Evolutionary conservation across 2,888 invertebrate genomes (phyloP).

Genomic region (Ptychoptera albimana): DNA sequence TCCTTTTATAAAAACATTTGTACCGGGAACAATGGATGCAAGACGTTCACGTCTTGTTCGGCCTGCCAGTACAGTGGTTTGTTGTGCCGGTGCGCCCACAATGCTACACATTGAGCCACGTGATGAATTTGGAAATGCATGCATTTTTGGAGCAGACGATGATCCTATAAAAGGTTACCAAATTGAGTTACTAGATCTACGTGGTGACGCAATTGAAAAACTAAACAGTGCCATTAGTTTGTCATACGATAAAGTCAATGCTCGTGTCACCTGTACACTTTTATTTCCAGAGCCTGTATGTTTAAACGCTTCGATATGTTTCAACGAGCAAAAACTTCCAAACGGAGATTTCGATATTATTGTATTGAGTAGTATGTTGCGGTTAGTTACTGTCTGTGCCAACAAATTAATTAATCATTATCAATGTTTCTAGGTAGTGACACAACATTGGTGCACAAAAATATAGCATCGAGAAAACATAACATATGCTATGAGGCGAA

Average conservation of each 20-base stretch:
- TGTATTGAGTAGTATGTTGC: constrained; percentile 63
- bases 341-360: constrained; percentile 88
- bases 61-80: constrained; percentile 71
- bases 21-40: constrained; percentile 70
- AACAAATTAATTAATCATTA: neutral
- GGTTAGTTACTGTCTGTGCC: constrained; percentile 1
- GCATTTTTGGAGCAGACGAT: constrained; percentile 43
- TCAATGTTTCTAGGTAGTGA: constrained; percentile 42
- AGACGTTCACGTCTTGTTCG: constrained; percentile 68
- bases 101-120: constrained; percentile 75
- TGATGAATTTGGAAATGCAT: constrained; percentile 81
- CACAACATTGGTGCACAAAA: constrained; percentile 71
- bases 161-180: constrained; percentile 51
- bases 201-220: constrained; percentile 38
- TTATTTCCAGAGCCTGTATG: constrained; percentile 67
- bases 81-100: constrained; percentile 60
- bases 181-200: constrained; percentile 42
- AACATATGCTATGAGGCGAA: constrained; percentile 78
- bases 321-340: constrained; percentile 56
- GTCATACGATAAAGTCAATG: constrained; percentile 62
- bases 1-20: constrained; percentile 69
- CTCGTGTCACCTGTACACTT: constrained; percentile 59
- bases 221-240: constrained; percentile 41
- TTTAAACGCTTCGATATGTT: constrained; percentile 64
- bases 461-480: constrained; percentile 69